These are phyloP conservation scores for Capromys pilorides DNA, from an alignment of 2,797 vertebrate genomes.

Conservation along the genomic window DNA sequence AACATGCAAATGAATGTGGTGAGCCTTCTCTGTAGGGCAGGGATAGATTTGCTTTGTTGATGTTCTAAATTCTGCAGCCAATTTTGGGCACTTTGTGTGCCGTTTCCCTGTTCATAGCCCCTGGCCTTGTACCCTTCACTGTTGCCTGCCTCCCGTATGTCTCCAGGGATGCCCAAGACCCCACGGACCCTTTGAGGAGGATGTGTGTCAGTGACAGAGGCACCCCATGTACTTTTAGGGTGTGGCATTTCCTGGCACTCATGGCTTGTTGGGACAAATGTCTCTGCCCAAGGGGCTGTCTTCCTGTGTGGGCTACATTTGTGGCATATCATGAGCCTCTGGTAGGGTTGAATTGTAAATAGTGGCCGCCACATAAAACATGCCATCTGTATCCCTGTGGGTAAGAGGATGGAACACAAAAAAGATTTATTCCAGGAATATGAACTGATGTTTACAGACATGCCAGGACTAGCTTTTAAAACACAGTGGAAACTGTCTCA, in stretches of 20 bases:
- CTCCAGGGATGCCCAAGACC: constrained; percentile 52
- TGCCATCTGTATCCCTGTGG: constrained; percentile 82
- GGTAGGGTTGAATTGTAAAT: constrained; percentile 76
- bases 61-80: constrained; percentile 69
- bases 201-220: constrained; percentile 26
- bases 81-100: constrained; percentile 25
- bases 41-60: constrained; percentile 65
- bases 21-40: constrained; percentile 30
- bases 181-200: not conserved
- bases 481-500: constrained; percentile 80
- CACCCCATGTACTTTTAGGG: constrained; percentile 71
- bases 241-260: constrained; percentile 72
- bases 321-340: constrained; percentile 77
- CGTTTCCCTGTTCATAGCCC: not conserved
- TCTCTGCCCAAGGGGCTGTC: constrained; percentile 71
- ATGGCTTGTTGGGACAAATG: constrained; percentile 69
- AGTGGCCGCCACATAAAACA: constrained; percentile 80
- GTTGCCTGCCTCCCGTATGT: not conserved
- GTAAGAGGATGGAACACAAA: constrained; percentile 77
- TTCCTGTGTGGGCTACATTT: constrained; percentile 82
- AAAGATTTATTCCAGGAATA: constrained; percentile 82
- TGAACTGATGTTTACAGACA: constrained; percentile 82
- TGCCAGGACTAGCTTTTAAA: constrained; percentile 74
- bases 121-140: not conserved
- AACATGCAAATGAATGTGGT: constrained; percentile 43